phyloP scores from a whole-genome alignment of 64 coral and sea anemone species.

The Pachyseris speciosa region DNA sequence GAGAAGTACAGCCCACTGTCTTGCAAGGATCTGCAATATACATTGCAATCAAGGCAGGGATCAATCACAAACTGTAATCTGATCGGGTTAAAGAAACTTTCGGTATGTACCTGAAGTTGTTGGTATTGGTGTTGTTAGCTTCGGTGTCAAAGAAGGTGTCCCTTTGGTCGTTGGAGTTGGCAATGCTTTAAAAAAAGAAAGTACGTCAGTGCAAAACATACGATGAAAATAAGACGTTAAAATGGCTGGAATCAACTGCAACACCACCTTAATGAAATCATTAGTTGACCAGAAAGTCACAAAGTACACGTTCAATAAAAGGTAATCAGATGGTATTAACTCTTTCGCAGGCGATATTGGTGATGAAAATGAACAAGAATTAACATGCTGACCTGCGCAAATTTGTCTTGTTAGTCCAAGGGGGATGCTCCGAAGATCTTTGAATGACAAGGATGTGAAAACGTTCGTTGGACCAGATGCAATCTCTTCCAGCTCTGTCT shows the following conservation, averaged over 20 bases:
- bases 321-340: neutral
- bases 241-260: neutral
- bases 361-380: neutral
- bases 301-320: too few relatives aligned
- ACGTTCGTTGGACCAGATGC: neutral
- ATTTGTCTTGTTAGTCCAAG: neutral
- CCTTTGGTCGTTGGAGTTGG: neutral
- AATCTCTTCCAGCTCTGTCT: neutral
- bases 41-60: neutral
- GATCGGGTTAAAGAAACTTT: neutral
- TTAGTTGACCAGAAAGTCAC: too few relatives aligned
- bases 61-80: neutral
- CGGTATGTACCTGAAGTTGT: neutral
- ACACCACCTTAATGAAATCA: too few relatives aligned
- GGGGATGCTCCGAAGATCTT: neutral
- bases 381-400: neutral
- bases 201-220: too few relatives aligned
- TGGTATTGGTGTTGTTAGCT: neutral
- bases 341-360: neutral
- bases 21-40: conserved; percentile 56
- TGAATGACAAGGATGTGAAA: neutral
- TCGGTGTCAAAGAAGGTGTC: neutral
- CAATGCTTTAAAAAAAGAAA: neutral
- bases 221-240: too few relatives aligned
- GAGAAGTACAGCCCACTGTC: conserved; percentile 23